phyloP scores from a whole-genome alignment of 53 echinoderm and acorn worm species.

The Antedon mediterranea region DNA sequence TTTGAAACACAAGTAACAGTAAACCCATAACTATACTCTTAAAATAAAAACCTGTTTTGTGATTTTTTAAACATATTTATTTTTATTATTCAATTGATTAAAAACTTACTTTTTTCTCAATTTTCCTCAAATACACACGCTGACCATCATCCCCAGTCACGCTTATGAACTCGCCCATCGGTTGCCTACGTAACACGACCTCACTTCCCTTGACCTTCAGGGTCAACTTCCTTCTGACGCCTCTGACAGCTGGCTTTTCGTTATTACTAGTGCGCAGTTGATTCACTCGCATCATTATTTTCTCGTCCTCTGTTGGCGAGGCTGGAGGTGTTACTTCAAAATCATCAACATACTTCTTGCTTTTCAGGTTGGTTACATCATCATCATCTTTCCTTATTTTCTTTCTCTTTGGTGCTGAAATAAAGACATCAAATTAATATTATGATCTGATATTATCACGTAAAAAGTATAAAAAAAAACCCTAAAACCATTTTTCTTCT shows the following conservation, averaged over 20 bases:
- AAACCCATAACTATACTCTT: too few relatives aligned
- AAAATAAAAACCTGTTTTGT: too few relatives aligned
- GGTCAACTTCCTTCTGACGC: not conserved
- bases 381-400: constrained; percentile 20
- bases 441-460: too few relatives aligned
- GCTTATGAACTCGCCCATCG: constrained; percentile 31
- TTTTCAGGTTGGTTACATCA: not conserved
- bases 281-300: constrained; percentile 13
- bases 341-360: constrained; percentile 13
- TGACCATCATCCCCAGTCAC: constrained; percentile 51
- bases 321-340: constrained; percentile 38
- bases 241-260: not conserved
- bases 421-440: too few relatives aligned
- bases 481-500: not conserved
- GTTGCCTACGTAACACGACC: constrained; percentile 39
- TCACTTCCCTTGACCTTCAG: not conserved
- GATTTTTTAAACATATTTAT: too few relatives aligned
- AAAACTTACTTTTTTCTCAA: constrained; percentile 45
- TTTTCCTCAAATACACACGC: constrained; percentile 42
- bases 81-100: too few relatives aligned
- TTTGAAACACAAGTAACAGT: too few relatives aligned
- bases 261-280: not conserved
- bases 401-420: constrained; percentile 29
- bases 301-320: constrained; percentile 41
- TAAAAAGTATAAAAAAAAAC: too few relatives aligned